Evolutionary conservation across 2,113 vertebrate genomes (phyloP), one percentile per base, ranked within the genome.

Genomic region (Corythornis madagascariensis): DNA sequence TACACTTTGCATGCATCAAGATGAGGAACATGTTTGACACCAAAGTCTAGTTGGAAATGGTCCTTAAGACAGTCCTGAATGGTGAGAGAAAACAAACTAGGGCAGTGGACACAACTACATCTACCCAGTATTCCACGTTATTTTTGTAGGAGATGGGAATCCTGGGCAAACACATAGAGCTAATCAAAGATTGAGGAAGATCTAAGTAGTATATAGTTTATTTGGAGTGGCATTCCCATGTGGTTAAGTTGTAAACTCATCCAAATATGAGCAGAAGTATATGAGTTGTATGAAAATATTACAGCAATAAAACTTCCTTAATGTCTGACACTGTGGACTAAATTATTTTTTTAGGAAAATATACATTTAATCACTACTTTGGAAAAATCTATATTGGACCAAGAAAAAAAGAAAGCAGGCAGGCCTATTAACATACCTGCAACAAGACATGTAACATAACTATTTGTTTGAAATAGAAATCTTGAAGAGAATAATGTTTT

Each of bases 301-400:
- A 57, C 25, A 61, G 71, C 48, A 42, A 82, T 93, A 86, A 82
- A 94, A 84, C 17, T 77, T 75, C 78, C 65, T 83, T 78, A 79
- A 87, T 92, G 55, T 89, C 78, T 85, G 82, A 65, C 67, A 52
- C 26, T 56, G 73, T 65, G 59, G 57, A 71, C 86, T 92, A 93
- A 92, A 95, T 89, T 28, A 50, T 50, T 65, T 79, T 92, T 93
- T 82, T 86, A 77, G 91, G 89, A 95, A 97, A 74, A 92, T 96
- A 91, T 50, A 64, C 65, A 83, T 94, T 64, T 88, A 89, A 93
- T 83, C 0, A 16, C 88, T 90, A 88, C 91, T 88, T 82, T n/a
- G 65, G 73, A 57, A 57, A 45, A 83, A 89, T 59, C 45, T 65
- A 43, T 64, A 81, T 35, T 72, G 75, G 64, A 83, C 63, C 42